Evolutionary conservation across 2,113 vertebrate genomes (phyloP).

Genomic region (Odontesthes bonariensis): DNA sequence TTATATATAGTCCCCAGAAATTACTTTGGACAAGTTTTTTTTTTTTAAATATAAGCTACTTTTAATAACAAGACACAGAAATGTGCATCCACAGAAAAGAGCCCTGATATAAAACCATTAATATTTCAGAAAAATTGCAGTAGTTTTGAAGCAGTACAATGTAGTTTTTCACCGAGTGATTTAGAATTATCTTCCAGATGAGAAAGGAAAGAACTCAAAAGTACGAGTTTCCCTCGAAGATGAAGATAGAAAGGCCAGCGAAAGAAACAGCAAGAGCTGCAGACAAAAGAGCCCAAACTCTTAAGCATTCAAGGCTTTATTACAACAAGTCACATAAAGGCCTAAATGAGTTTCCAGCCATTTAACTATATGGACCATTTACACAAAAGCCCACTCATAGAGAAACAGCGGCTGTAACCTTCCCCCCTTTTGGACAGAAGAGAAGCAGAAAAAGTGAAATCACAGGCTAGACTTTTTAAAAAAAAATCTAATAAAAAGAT

Average conservation of each 20-base stretch:
- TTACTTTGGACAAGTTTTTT: too few species aligned
- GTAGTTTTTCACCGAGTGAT: too few species aligned
- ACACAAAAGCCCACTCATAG: conserved; percentile 34
- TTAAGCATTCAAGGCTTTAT: conserved; percentile 15
- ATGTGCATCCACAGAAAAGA: neutral
- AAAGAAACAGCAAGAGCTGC: neutral
- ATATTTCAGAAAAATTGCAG: too few species aligned
- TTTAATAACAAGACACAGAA: neutral
- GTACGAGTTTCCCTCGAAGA: neutral
- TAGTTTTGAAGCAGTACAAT: too few species aligned
- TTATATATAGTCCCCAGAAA: neutral
- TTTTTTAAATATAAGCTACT: too few species aligned
- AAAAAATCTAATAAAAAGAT: neutral
- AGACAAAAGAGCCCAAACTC: conserved; percentile 18
- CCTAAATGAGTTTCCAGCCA: conserved; percentile 43
- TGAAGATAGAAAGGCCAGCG: neutral
- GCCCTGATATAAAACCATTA: too few species aligned
- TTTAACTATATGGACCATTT: conserved; percentile 42
- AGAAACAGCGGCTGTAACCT: conserved; percentile 13
- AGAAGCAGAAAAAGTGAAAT: neutral
- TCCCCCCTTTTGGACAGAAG: neutral
- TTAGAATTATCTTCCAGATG: neutral
- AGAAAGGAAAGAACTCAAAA: neutral
- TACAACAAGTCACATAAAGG: conserved; percentile 10
- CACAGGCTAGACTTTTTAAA: neutral